These are phyloP conservation scores for Ericerus pela DNA, from an alignment of 1,140 invertebrate genomes.

Conservation along the genomic window DNA sequence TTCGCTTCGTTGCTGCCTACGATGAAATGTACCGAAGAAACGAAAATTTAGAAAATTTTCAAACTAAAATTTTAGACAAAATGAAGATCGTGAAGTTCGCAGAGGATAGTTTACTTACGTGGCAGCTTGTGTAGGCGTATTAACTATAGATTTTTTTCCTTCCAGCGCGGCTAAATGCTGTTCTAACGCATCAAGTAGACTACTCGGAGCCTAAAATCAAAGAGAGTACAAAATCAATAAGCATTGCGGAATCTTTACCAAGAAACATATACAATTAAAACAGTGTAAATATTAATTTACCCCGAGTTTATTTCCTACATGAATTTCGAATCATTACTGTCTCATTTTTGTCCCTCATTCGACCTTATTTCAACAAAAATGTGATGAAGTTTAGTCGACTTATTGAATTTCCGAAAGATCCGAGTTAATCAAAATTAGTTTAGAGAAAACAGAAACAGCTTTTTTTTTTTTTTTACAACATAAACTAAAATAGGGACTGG, in stretches of 20 bases:
- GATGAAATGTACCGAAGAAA: slow-evolving; percentile 7
- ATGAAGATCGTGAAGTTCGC: neutral
- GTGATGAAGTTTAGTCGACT: too few species aligned
- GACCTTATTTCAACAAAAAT: too few species aligned
- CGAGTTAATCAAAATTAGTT: too few species aligned
- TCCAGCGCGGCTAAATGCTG: slow-evolving; percentile 87
- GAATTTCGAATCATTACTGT: too few species aligned
- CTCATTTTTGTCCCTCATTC: too few species aligned
- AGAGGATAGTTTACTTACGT: slow-evolving; percentile 40
- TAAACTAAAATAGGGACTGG: too few species aligned
- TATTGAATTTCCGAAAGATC: too few species aligned
- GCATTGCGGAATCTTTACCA: neutral
- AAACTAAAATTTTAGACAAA: slow-evolving; percentile 19
- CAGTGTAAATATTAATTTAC: neutral
- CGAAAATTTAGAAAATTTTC: neutral
- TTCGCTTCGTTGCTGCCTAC: slow-evolving; percentile 63
- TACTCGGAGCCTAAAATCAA: slow-evolving; percentile 71
- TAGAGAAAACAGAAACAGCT: too few species aligned
- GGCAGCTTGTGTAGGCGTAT: slow-evolving; percentile 67
- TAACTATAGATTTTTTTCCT: slow-evolving; percentile 75
- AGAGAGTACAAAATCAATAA: neutral
- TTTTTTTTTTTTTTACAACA: too few species aligned
- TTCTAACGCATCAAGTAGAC: slow-evolving; percentile 90
- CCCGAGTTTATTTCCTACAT: too few species aligned
- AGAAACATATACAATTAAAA: neutral